A percentile compares a stretch with the other conserved stretches of the same genome.
Conservation (phyloP, 2,113 vertebrate genomes). For the Pionites leucogaster region DNA sequence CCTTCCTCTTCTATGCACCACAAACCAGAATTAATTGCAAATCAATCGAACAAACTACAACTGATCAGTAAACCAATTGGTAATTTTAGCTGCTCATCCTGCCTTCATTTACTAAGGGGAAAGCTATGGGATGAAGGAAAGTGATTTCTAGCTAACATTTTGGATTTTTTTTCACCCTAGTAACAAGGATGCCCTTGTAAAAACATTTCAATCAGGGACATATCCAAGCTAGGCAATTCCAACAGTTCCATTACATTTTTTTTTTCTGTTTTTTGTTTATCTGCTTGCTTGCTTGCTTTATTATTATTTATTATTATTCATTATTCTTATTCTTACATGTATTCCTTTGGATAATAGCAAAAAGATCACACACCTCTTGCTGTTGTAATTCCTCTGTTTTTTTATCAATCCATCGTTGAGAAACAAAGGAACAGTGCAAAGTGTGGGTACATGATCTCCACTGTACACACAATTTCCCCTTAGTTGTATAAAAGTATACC, state of each 20-base stretch:
- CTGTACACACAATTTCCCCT: not conserved
- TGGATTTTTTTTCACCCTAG: not conserved
- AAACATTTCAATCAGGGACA: not conserved
- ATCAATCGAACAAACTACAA: slow-evolving; percentile 99
- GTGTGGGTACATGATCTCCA: fast-evolving
- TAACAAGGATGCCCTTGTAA: slow-evolving; percentile 23
- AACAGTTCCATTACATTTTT: not conserved
- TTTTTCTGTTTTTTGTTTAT: not conserved
- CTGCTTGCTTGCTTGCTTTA: not conserved
- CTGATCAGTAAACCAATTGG: slow-evolving; percentile 99
- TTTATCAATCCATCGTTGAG: not conserved
- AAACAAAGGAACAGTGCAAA: not conserved
- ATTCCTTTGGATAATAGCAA: not conserved
- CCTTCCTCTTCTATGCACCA: slow-evolving; percentile 86
- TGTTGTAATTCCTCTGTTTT: not conserved
- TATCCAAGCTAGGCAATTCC: not conserved
- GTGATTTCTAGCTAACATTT: slow-evolving; percentile 63
- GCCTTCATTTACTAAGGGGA: slow-evolving; percentile 80
- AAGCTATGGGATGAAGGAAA: slow-evolving; percentile 60
- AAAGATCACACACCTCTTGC: not conserved
- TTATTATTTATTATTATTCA: not conserved
- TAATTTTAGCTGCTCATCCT: slow-evolving; percentile 96
- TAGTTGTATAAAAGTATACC: not conserved
- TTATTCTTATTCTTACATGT: not conserved
- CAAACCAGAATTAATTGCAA: slow-evolving; percentile 99